Evolutionary conservation across 2,888 invertebrate species (phyloP).

Genomic region (Helleia helle): DNA sequence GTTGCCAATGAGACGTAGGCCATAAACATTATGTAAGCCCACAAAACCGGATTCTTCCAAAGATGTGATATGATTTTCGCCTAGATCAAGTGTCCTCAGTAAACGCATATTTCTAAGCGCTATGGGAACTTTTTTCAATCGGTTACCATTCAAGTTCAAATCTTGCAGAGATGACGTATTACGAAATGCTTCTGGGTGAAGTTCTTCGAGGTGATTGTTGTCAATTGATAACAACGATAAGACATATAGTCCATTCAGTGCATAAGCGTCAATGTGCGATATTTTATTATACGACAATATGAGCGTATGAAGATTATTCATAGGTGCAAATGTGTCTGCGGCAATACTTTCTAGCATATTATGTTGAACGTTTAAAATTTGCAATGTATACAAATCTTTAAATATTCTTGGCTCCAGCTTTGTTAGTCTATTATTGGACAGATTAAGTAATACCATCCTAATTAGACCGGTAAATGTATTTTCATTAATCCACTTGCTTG

Average conservation of each 20-base stretch:
- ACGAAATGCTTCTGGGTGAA: constrained; percentile 90
- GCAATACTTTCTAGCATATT: constrained; percentile 88
- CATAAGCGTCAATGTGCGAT: constrained; percentile 87
- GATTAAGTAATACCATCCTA: constrained; percentile 88
- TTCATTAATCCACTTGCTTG: constrained; percentile 89
- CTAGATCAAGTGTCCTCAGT: constrained; percentile 90
- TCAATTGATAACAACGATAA: constrained; percentile 88
- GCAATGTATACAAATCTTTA: constrained; percentile 87
- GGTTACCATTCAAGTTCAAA: constrained; percentile 91
- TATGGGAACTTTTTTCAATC: constrained; percentile 84
- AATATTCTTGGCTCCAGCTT: constrained; percentile 89
- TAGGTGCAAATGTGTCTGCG: constrained; percentile 90
- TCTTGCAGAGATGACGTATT: constrained; percentile 94
- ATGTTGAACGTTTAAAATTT: constrained; percentile 88
- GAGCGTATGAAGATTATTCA: constrained; percentile 93
- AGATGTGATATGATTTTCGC: constrained; percentile 89
- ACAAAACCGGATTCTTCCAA: constrained; percentile 88
- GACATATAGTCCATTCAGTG: constrained; percentile 90
- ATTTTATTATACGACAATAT: constrained; percentile 90
- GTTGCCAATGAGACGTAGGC: constrained; percentile 91
- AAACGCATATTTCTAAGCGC: constrained; percentile 90
- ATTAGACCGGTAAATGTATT: constrained; percentile 91
- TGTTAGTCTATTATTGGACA: constrained; percentile 88
- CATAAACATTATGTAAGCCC: constrained; percentile 89
- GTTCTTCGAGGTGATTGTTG: constrained; percentile 86